Evolutionary conservation across 2,113 vertebrate species (phyloP), one percentile per base, ranked within the genome.

Genomic region (Larimichthys polyactis): DNA sequence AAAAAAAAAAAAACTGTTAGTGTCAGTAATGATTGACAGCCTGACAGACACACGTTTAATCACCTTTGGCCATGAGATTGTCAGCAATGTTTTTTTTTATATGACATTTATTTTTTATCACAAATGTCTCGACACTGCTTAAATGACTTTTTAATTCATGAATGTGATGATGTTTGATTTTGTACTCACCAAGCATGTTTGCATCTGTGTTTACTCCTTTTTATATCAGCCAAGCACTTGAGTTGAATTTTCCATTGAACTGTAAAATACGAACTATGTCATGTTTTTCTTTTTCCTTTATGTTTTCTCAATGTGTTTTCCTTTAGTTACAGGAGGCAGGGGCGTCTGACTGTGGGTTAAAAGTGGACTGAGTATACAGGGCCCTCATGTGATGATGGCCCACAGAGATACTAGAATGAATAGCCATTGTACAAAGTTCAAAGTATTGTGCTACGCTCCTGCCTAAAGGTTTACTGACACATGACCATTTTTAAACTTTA

Each of bases 181-280:
- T 87, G 40, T 85, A 87, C 71, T 83, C 52, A 85, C 79, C 48
- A 4, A 87, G 89, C 91, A 93, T 89, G 92, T 93, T 87, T 75
- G 54, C 58, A 62, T 83, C 40, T 63, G n/a, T 77, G 52, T 87
- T 80, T 81, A 40, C 52, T 78, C 49, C 5, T 67, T 78, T 92
- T 83, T 71, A 55, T 48, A 89, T 79, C 75, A 85, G 62, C 29
- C 60, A 51, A 60, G 29, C 84, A 86, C 79, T 71, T 71, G 12
- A 55, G 51, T 80, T 75, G 16, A 62, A 65, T 60, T 88, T 87
- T 70, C 49, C 81, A 85, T 76, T 65, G 52, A 78, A 32, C 44
- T 86, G 78, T 85, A 62, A 86, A 71, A 64, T 79, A 86, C 62
- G 19, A 82, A 75, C n/a, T 36, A 36, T 49, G 17, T 60, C 32